Percentiles rank a stretch among this genome's conserved stretches.
Evolutionary conservation across 2,888 invertebrate species (phyloP).

Genomic region (Abrostola triplasia): DNA sequence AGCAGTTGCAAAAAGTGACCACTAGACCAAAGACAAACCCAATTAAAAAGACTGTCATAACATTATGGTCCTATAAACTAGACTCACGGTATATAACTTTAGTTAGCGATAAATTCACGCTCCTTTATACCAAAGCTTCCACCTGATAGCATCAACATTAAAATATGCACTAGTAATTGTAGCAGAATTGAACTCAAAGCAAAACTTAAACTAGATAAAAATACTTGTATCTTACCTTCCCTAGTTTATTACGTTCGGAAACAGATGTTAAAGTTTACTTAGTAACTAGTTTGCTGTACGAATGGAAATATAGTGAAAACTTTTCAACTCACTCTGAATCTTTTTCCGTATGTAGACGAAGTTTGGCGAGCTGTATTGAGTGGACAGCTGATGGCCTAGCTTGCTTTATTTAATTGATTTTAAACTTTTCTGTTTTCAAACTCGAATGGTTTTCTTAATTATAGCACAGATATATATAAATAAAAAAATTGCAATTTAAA

Average conservation of each 20-base stretch:
- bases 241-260: slow-evolving; percentile 39
- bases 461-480: too few relatives aligned
- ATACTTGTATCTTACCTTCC: slow-evolving; percentile 24
- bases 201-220: slow-evolving; percentile 28
- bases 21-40: too few relatives aligned
- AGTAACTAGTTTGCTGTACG: slow-evolving; percentile 19
- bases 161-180: background rate
- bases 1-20: too few relatives aligned
- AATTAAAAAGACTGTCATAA: too few relatives aligned
- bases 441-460: too few relatives aligned
- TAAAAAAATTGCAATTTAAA: too few relatives aligned
- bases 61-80: too few relatives aligned
- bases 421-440: background rate
- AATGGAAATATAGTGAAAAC: slow-evolving; percentile 38
- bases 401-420: slow-evolving; percentile 20
- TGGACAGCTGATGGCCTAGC: slow-evolving; percentile 8
- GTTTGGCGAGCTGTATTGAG: slow-evolving; percentile 6
- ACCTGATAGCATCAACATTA: background rate
- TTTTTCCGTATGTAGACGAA: slow-evolving; percentile 18
- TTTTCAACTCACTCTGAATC: slow-evolving; percentile 32
- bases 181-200: background rate
- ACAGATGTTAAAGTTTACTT: slow-evolving; percentile 51
- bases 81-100: background rate
- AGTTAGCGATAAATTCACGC: background rate
- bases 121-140: background rate